Percentiles rank a stretch among this genome's conserved stretches.
Conservation (phyloP, 2,113 vertebrate genomes). For the Sterna hirundo region DNA sequence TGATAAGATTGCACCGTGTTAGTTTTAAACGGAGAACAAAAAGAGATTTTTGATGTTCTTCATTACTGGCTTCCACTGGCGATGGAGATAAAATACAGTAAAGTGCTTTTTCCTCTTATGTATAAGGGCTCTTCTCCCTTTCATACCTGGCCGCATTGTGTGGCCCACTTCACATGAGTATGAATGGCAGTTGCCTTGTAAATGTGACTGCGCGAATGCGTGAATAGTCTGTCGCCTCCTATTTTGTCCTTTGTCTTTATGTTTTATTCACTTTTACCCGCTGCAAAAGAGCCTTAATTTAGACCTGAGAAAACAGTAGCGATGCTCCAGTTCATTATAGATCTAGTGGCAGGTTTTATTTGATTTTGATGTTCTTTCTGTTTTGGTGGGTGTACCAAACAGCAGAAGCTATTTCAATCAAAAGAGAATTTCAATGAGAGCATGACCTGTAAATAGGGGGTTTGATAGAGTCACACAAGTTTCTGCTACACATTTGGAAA, state of each 20-base stretch:
- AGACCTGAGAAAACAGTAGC: not conserved
- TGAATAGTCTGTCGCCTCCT: not conserved
- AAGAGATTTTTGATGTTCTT: not conserved
- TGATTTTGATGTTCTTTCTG: conserved; percentile 3
- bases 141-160: conserved; percentile 23
- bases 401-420: conserved; percentile 3
- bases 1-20: not conserved
- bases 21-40: not conserved
- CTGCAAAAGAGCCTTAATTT: not conserved
- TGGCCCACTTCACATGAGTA: not conserved
- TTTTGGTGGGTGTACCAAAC: not conserved
- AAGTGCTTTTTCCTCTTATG: conserved; percentile 42
- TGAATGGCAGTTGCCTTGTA: conserved; percentile 36
- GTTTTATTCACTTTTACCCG: conserved; percentile 36
- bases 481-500: conserved; percentile 1
- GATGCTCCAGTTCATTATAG: not conserved
- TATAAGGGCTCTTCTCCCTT: conserved; percentile 35
- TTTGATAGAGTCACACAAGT: conserved; percentile 14
- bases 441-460: not conserved
- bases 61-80: conserved; percentile 7
- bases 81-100: conserved; percentile 31
- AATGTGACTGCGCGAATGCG: not conserved
- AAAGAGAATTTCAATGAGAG: not conserved
- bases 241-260: conserved; percentile 44
- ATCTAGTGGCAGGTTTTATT: conserved; percentile 22